A percentile compares a stretch with the other conserved stretches of the same genome.
Conservation (phyloP, 2,797 vertebrate genomes). For the Danio choprae region DNA sequence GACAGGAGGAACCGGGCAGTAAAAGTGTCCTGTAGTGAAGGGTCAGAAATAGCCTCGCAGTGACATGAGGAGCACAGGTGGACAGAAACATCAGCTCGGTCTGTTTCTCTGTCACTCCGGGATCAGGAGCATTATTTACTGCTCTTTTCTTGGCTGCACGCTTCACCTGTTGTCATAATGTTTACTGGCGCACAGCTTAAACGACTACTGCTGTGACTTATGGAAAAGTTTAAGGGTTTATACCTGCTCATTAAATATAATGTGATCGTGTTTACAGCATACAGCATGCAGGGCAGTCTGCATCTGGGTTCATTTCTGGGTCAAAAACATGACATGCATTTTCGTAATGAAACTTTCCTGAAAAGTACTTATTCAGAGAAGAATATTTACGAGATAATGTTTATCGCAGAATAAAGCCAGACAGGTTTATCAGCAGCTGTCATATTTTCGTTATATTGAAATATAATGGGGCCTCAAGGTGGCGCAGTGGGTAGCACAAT, state of each 20-base stretch:
- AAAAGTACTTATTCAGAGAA: neutral
- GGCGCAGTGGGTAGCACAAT: too few relatives aligned
- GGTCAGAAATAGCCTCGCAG: conserved; percentile 17
- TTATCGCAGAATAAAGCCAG: too few relatives aligned
- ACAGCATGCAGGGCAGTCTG: neutral
- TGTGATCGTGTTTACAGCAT: neutral
- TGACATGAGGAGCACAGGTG: conserved; percentile 47
- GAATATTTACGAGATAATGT: neutral
- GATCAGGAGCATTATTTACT: neutral
- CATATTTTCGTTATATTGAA: too few relatives aligned
- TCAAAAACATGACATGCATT: neutral
- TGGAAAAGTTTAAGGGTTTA: neutral
- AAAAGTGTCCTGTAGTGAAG: conserved; percentile 18
- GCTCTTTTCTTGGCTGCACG: neutral
- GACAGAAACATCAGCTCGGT: neutral
- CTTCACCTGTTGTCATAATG: neutral
- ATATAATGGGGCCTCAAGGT: too few relatives aligned
- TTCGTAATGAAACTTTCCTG: neutral
- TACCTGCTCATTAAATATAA: neutral
- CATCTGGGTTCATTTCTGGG: neutral
- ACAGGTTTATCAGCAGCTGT: too few relatives aligned
- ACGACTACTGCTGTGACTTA: neutral
- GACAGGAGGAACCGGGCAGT: conserved; percentile 34
- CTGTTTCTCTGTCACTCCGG: neutral
- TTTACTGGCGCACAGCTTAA: neutral